Conservation (phyloP, 2,888 invertebrate species). For the Galerucella nymphaeae region DNA sequence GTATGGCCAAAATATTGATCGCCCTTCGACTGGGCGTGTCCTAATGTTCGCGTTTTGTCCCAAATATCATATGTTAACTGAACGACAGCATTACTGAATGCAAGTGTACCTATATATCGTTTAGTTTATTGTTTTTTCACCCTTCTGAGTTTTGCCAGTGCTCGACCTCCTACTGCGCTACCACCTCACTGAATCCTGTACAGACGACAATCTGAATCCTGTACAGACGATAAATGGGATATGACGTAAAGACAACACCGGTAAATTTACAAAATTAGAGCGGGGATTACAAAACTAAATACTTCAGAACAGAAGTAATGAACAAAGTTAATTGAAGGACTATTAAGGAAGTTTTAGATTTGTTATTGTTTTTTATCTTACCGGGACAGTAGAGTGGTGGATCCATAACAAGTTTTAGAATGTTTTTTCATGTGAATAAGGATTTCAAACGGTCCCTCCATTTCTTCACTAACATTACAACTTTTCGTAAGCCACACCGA, state of each 20-base stretch:
- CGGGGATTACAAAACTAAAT: conserved; percentile 10
- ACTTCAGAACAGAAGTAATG: conserved; percentile 3
- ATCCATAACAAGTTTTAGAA: conserved; percentile 59
- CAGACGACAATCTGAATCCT: conserved; percentile 2
- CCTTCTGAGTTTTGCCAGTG: not conserved
- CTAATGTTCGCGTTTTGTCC: conserved; percentile 53
- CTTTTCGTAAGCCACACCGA: conserved; percentile 48
- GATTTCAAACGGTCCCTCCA: conserved; percentile 56
- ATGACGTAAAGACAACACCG: conserved; percentile 13
- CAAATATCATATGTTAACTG: conserved; percentile 32
- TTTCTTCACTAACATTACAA: conserved; percentile 60
- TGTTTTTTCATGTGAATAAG: conserved; percentile 47
- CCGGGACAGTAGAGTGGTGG: conserved; percentile 61
- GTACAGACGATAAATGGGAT: conserved; percentile 6
- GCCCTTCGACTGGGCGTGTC: conserved; percentile 56
- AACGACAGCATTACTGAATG: not conserved
- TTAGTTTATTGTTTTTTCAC: not conserved
- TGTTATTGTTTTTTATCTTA: conserved; percentile 51
- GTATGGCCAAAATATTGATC: conserved; percentile 60
- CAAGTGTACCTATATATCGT: conserved; percentile 3
- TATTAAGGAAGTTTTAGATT: not conserved
- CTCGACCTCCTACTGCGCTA: not conserved
- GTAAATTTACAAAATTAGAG: conserved; percentile 5
- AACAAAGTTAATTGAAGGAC: not conserved
- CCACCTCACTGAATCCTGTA: not conserved